Conservation (phyloP, 2,113 vertebrate species). For the Bagarius yarrelli region DNA sequence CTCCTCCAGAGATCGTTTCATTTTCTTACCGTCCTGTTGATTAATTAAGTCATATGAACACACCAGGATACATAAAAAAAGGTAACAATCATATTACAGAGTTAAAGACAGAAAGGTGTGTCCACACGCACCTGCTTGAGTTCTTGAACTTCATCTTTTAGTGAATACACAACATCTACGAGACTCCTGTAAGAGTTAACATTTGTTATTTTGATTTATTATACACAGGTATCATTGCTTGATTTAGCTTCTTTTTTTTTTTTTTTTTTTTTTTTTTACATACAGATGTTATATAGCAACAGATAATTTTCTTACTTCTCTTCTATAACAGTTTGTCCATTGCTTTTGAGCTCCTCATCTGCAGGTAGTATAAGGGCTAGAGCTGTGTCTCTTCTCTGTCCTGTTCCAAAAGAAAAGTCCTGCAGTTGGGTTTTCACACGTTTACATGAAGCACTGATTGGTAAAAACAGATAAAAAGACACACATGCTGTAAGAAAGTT, state of each 20-base stretch:
- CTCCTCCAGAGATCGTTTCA: conserved; percentile 93
- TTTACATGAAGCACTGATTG: conserved; percentile 27
- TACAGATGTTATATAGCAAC: not conserved
- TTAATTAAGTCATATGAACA: conserved; percentile 28
- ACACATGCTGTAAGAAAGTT: conserved; percentile 17
- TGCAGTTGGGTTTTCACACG: conserved; percentile 43
- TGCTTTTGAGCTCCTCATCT: conserved; percentile 88
- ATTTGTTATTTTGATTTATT: not conserved
- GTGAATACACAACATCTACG: conserved; percentile 91
- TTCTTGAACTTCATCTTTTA: conserved; percentile 92
- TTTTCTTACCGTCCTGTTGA: conserved; percentile 93
- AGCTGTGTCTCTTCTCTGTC: conserved; percentile 81
- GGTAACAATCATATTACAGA: not conserved
- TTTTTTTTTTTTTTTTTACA: not conserved
- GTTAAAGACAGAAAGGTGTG: not conserved
- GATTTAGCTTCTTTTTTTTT: not conserved
- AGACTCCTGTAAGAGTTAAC: conserved; percentile 78
- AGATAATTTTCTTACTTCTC: conserved; percentile 87
- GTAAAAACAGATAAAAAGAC: conserved; percentile 19
- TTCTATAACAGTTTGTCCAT: conserved; percentile 86
- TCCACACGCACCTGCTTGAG: conserved; percentile 81
- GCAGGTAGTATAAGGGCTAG: conserved; percentile 87
- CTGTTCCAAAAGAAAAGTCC: conserved; percentile 74
- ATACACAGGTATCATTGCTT: not conserved
- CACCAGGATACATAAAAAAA: not conserved